A percentile compares a stretch with the other conserved stretches of the same genome.
phyloP scores from a whole-genome alignment of 1,140 invertebrate species.

The Dicyema japonicum region DNA sequence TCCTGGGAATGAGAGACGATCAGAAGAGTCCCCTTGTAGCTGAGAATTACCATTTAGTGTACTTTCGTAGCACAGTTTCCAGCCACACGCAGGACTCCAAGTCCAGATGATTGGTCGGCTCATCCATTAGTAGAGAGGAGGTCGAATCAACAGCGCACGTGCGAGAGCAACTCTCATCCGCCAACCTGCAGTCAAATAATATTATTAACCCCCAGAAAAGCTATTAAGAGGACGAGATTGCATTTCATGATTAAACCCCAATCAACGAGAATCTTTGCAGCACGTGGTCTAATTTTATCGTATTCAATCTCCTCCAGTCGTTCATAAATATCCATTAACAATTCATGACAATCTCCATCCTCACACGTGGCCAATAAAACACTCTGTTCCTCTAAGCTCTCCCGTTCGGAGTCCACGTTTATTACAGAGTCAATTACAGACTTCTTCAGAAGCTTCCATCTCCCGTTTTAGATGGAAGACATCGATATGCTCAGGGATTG shows the following conservation, averaged over 20 bases:
- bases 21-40: slow-evolving; percentile 78
- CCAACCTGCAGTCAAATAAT: slow-evolving; percentile 39
- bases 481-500: slow-evolving; percentile 77
- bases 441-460: slow-evolving; percentile 62
- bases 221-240: slow-evolving; percentile 22
- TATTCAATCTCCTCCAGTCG: slow-evolving; percentile 75
- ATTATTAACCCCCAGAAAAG: background rate
- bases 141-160: slow-evolving; percentile 16
- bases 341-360: slow-evolving; percentile 42
- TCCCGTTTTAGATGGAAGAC: slow-evolving; percentile 82
- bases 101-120: slow-evolving; percentile 35
- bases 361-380: slow-evolving; percentile 39
- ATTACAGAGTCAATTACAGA: slow-evolving; percentile 68
- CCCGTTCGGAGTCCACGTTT: slow-evolving; percentile 77
- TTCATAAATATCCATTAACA: slow-evolving; percentile 85
- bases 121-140: slow-evolving; percentile 23
- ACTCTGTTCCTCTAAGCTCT: slow-evolving; percentile 56
- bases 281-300: slow-evolving; percentile 63
- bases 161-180: slow-evolving; percentile 93
- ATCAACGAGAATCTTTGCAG: slow-evolving; percentile 63
- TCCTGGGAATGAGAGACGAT: slow-evolving; percentile 99
- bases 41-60: slow-evolving; percentile 15
- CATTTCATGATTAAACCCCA: slow-evolving; percentile 79
- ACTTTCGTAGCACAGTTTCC: slow-evolving; percentile 49
- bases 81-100: slow-evolving; percentile 91